Conservation (phyloP, 2,797 vertebrate genomes). For the Adelosebastes latens region DNA sequence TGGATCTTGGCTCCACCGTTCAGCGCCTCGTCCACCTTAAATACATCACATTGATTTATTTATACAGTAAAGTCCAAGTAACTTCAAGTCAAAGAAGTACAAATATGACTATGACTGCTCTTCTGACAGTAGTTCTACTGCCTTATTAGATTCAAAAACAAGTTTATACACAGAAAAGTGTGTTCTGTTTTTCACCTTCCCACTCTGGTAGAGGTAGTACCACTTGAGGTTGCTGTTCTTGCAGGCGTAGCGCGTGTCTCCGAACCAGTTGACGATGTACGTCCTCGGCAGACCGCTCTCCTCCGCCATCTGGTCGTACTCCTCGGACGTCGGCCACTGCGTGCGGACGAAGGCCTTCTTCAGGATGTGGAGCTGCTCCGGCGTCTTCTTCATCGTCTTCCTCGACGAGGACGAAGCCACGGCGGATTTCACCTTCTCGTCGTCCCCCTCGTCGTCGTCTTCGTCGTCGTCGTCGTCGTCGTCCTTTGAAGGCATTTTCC, state of each 20-base stretch:
- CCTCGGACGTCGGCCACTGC: conserved; percentile 93
- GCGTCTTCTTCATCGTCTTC: conserved; percentile 91
- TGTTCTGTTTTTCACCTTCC: conserved; percentile 67
- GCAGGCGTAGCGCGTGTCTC: conserved; percentile 95
- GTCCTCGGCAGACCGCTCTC: conserved; percentile 91
- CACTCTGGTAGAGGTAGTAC: conserved; percentile 93
- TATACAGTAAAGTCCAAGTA: not conserved
- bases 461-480: conserved; percentile 84
- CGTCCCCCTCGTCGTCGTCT: conserved; percentile 73
- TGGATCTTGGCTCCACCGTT: conserved; percentile 88
- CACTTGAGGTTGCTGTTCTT: conserved; percentile 98
- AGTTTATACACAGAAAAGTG: not conserved
- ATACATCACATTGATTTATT: not conserved
- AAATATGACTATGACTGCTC: not conserved
- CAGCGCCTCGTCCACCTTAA: conserved; percentile 76
- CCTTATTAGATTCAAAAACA: too few relatives aligned
- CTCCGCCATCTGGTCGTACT: conserved; percentile 91
- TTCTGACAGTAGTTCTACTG: not conserved
- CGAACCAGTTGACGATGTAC: conserved; percentile 98
- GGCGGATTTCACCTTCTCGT: not conserved
- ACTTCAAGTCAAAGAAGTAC: not conserved
- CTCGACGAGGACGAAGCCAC: conserved; percentile 47
- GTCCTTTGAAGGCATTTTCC: conserved; percentile 81
- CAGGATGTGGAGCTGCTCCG: conserved; percentile 92
- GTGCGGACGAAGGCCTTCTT: conserved; percentile 94